A percentile compares a stretch with the other conserved stretches of the same genome.
phyloP scores from a whole-genome alignment of 2,113 vertebrate genomes.

The Chionis minor region DNA sequence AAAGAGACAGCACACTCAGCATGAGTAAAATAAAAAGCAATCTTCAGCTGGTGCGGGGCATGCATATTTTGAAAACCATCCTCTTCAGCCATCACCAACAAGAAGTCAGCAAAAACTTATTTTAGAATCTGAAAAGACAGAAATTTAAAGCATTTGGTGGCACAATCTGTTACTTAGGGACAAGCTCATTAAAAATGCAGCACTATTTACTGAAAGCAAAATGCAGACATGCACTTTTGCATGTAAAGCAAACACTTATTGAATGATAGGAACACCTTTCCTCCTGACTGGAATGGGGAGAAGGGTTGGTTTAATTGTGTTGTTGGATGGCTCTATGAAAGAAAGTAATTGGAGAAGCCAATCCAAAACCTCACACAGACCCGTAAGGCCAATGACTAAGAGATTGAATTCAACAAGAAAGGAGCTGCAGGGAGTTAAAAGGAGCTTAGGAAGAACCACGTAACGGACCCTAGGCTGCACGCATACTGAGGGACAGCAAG shows the following conservation, averaged over 20 bases:
- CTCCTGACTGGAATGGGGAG: neutral
- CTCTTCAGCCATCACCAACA: slow-evolving; percentile 38
- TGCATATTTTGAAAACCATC: slow-evolving; percentile 49
- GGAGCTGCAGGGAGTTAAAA: neutral
- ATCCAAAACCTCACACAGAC: neutral
- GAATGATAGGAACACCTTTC: slow-evolving; percentile 25
- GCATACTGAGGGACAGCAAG: neutral
- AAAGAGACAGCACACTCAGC: slow-evolving; percentile 25
- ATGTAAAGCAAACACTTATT: slow-evolving; percentile 11
- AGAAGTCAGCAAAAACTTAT: slow-evolving; percentile 63
- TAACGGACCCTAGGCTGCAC: neutral
- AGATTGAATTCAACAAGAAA: neutral
- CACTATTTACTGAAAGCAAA: slow-evolving; percentile 47
- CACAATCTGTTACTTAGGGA: slow-evolving; percentile 20
- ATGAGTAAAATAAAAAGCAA: slow-evolving; percentile 34
- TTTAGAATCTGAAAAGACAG: slow-evolving; percentile 45
- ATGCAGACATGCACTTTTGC: slow-evolving; percentile 48
- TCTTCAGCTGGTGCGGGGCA: slow-evolving; percentile 24
- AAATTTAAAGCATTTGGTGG: slow-evolving; percentile 12
- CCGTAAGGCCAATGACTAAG: neutral
- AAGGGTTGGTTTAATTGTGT: neutral
- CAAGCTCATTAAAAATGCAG: slow-evolving; percentile 41
- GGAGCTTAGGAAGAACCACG: neutral
- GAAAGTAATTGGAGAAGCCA: neutral
- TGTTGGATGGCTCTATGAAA: neutral